A percentile compares a stretch with the other conserved stretches of the same genome.
phyloP scores from a whole-genome alignment of 2,888 invertebrate genomes.

The Leptinotarsa peninsularis region DNA sequence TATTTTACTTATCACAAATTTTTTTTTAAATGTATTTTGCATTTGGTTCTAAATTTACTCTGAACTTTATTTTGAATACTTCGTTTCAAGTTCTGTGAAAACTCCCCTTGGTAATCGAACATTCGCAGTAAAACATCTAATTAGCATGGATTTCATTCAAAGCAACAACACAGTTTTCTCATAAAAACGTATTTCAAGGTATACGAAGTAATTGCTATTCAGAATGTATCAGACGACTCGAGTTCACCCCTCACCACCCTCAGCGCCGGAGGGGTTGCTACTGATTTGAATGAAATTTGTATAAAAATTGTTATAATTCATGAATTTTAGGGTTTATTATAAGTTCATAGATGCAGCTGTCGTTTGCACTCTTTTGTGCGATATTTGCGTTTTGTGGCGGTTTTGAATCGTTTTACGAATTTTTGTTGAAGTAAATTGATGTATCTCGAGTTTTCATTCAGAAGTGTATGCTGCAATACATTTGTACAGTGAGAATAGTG shows the following conservation, averaged over 20 bases:
- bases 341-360: constrained; percentile 47
- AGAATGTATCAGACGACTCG: background rate
- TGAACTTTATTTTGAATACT: background rate
- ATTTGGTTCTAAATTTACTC: too few relatives aligned
- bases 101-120: background rate
- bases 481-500: too few relatives aligned
- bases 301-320: constrained; percentile 55
- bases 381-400: constrained; percentile 30
- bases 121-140: background rate
- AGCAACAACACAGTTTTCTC: constrained; percentile 7
- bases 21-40: too few relatives aligned
- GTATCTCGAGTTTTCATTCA: background rate
- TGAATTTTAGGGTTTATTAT: constrained; percentile 52
- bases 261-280: constrained; percentile 39
- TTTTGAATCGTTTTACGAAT: constrained; percentile 14
- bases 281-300: constrained; percentile 61
- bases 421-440: background rate
- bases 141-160: constrained; percentile 1
- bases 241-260: constrained; percentile 12
- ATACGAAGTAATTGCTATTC: constrained; percentile 11
- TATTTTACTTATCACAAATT: too few relatives aligned
- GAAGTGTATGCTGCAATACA: too few relatives aligned
- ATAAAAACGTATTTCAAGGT: background rate
- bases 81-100: background rate
- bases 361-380: constrained; percentile 25